Conservation (phyloP, 2,888 invertebrate genomes). For the Trileptium ribeirensis region DNA sequence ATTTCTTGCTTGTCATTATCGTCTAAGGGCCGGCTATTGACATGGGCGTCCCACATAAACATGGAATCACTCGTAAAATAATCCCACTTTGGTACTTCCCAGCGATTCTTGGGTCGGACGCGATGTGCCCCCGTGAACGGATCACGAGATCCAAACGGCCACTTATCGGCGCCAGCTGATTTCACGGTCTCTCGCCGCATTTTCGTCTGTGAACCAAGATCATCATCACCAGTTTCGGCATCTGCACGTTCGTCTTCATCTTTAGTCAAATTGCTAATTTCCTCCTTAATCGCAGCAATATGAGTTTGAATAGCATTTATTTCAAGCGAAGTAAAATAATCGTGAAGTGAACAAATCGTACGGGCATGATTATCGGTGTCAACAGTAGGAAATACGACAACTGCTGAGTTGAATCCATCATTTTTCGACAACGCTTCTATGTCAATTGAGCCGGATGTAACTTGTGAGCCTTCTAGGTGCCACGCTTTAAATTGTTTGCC, state of each 20-base stretch:
- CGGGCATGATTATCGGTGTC: slow-evolving; percentile 51
- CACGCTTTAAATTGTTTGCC: neutral
- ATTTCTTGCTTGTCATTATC: slow-evolving; percentile 38
- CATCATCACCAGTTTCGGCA: neutral
- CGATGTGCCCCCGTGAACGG: neutral
- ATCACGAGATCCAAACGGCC: neutral
- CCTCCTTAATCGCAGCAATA: neutral
- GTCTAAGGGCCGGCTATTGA: neutral
- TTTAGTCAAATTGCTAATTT: neutral
- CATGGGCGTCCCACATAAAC: neutral
- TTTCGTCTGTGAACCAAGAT: neutral
- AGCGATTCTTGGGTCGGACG: neutral
- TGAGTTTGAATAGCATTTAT: slow-evolving; percentile 29
- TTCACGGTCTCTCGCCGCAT: neutral
- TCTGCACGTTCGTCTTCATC: neutral
- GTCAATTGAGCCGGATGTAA: neutral
- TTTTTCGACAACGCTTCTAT: slow-evolving; percentile 36
- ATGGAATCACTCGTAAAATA: neutral
- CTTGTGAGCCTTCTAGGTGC: neutral
- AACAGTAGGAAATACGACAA: slow-evolving; percentile 52
- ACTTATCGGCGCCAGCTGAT: too few species aligned
- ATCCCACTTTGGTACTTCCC: slow-evolving; percentile 15
- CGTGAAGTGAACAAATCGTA: slow-evolving; percentile 52
- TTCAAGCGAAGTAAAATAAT: slow-evolving; percentile 44
- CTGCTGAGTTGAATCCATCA: slow-evolving; percentile 48